Percentiles rank a stretch among this genome's conserved stretches.
phyloP scores from a whole-genome alignment of 2,113 vertebrate genomes.

The Mustela nigripes region DNA sequence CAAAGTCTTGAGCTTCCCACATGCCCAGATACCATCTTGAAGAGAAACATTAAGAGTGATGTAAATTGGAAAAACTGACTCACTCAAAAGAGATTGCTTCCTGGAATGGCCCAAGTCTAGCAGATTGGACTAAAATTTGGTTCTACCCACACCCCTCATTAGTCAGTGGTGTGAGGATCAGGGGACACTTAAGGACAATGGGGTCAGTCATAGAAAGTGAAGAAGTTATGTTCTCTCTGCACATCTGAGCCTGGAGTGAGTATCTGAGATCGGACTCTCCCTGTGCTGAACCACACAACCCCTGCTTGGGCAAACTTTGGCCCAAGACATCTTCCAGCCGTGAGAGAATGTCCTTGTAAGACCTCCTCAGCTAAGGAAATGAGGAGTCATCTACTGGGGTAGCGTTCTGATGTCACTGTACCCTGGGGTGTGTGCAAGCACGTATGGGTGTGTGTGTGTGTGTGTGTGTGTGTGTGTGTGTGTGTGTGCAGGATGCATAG shows the following conservation, averaged over 20 bases:
- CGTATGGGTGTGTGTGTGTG: too few relatives aligned
- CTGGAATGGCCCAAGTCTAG: conserved; percentile 37
- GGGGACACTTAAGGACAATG: neutral
- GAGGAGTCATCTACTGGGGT: neutral
- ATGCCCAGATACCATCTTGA: conserved; percentile 1
- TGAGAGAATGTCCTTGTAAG: neutral
- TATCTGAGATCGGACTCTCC: neutral
- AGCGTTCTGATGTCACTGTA: too few relatives aligned
- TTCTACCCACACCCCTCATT: neutral
- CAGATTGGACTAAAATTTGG: neutral
- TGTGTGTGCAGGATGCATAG: neutral
- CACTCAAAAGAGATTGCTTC: conserved; percentile 9
- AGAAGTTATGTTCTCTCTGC: neutral
- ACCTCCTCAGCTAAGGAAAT: neutral
- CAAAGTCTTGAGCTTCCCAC: neutral
- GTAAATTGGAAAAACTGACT: conserved; percentile 63
- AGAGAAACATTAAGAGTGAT: conserved; percentile 24
- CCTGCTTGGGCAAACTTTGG: neutral
- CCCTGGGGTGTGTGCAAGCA: neutral
- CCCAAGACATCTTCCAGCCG: neutral
- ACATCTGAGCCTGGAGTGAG: neutral
- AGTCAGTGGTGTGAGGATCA: conserved; percentile 44
- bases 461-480: too few relatives aligned
- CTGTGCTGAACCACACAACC: neutral
- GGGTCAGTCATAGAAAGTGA: conserved; percentile 24